Conservation (phyloP, 2,888 invertebrate genomes). For the Lasioglossum calceatum region DNA sequence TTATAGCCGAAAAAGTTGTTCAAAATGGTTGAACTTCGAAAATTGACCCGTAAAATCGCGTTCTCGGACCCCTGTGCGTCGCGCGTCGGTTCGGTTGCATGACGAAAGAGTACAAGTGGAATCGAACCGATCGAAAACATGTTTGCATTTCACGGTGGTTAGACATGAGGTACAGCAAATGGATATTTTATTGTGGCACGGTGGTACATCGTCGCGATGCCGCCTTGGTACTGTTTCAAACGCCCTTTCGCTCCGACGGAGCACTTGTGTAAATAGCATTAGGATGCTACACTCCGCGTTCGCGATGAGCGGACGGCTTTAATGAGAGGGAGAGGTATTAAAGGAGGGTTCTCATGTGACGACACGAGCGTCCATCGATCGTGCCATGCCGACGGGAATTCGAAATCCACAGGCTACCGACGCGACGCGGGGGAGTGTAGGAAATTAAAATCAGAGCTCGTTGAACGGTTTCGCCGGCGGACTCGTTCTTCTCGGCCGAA, state of each 20-base stretch:
- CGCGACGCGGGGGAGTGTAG: constrained; percentile 28
- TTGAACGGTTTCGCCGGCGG: constrained; percentile 31
- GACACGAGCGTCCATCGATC: constrained; percentile 72
- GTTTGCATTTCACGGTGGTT: constrained; percentile 16
- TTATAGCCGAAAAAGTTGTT: too few relatives aligned
- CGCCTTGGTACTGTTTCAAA: constrained; percentile 37
- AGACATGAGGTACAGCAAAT: not conserved
- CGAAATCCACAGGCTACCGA: constrained; percentile 60
- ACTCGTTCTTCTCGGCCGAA: constrained; percentile 9
- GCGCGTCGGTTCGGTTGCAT: not conserved
- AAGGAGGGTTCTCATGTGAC: constrained; percentile 69
- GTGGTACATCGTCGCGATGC: constrained; percentile 14
- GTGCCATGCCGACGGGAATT: constrained; percentile 63
- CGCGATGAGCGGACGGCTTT: constrained; percentile 67
- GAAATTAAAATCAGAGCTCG: constrained; percentile 66
- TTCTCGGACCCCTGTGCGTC: not conserved
- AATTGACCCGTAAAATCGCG: too few relatives aligned
- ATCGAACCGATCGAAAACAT: constrained; percentile 18
- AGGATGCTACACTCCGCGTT: constrained; percentile 70
- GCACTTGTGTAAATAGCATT: constrained; percentile 75
- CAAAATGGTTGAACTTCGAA: too few relatives aligned
- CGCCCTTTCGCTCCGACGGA: constrained; percentile 62
- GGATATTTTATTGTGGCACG: constrained; percentile 43
- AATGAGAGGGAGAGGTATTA: constrained; percentile 71
- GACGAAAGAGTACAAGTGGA: not conserved